These are phyloP conservation scores for Dasyurus viverrinus DNA, from an alignment of 2,113 vertebrate species.

Conservation along the genomic window DNA sequence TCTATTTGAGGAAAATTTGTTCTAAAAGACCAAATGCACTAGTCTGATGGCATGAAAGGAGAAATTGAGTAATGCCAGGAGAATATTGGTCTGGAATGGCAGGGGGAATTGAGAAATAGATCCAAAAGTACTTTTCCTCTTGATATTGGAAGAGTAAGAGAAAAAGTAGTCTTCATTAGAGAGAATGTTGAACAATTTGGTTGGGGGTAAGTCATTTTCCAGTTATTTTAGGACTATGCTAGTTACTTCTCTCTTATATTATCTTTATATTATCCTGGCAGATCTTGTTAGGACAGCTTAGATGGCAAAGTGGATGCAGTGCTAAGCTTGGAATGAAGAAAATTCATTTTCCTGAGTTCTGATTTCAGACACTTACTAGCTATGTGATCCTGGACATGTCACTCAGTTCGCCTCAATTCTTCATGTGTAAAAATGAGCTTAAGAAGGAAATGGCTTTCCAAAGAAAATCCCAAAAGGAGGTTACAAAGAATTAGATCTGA, in stretches of 20 bases:
- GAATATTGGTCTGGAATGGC: background rate
- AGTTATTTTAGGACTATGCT: background rate
- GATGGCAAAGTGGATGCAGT: background rate
- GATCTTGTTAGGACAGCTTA: background rate
- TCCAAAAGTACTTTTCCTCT: background rate
- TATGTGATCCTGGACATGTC: background rate
- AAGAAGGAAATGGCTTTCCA: background rate
- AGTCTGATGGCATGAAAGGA: background rate
- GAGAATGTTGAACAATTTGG: background rate
- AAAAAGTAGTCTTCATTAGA: background rate
- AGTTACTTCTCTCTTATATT: background rate
- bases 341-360: background rate
- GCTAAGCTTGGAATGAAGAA: background rate
- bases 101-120: background rate
- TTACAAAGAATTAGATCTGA: background rate
- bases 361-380: background rate
- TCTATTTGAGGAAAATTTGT: background rate
- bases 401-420: background rate
- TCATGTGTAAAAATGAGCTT: background rate
- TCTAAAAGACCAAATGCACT: background rate
- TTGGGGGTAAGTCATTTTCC: background rate
- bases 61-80: background rate
- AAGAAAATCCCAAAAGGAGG: background rate
- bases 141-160: background rate
- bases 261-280: background rate